A percentile compares a stretch with the other conserved stretches of the same genome.
These are phyloP conservation scores for Enteromius unitaeniatus DNA, from an alignment of 2,797 vertebrate genomes.

Conservation along the genomic window DNA sequence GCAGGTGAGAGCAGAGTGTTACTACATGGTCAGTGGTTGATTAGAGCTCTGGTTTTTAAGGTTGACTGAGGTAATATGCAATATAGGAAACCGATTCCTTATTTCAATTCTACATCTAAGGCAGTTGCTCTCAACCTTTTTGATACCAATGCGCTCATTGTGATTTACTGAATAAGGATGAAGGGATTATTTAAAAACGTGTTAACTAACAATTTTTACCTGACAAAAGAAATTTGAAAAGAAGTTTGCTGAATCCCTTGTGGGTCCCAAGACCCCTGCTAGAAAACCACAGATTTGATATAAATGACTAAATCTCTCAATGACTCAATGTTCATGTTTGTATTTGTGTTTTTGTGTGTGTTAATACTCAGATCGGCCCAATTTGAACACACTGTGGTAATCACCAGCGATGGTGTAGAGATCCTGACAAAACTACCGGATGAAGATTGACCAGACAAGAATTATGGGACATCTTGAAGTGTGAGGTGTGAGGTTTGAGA, in stretches of 20 bases:
- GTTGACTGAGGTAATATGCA: constrained; percentile 23
- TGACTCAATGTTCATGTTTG: not conserved
- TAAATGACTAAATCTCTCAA: constrained; percentile 32
- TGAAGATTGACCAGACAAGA: constrained; percentile 64
- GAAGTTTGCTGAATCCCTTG: not conserved
- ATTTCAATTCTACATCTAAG: not conserved
- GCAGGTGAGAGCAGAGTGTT: constrained; percentile 50
- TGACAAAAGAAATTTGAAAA: too few relatives aligned
- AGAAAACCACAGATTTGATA: not conserved
- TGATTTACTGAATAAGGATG: not conserved
- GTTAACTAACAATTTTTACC: too few relatives aligned
- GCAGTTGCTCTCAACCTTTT: not conserved
- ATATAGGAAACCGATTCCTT: constrained; percentile 18
- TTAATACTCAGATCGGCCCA: constrained; percentile 85
- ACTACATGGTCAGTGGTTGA: constrained; percentile 55
- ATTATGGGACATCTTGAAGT: not conserved
- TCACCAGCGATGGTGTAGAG: constrained; percentile 87
- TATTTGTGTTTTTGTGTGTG: constrained; percentile 39
- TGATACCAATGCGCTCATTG: not conserved
- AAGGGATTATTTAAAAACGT: not conserved
- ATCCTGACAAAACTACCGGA: constrained; percentile 83
- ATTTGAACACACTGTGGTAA: constrained; percentile 93
- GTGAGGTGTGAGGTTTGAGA: not conserved
- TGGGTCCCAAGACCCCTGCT: not conserved
- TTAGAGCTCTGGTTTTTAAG: constrained; percentile 45